phyloP scores from a whole-genome alignment of 2,888 invertebrate species.

The Phengaris arion region DNA sequence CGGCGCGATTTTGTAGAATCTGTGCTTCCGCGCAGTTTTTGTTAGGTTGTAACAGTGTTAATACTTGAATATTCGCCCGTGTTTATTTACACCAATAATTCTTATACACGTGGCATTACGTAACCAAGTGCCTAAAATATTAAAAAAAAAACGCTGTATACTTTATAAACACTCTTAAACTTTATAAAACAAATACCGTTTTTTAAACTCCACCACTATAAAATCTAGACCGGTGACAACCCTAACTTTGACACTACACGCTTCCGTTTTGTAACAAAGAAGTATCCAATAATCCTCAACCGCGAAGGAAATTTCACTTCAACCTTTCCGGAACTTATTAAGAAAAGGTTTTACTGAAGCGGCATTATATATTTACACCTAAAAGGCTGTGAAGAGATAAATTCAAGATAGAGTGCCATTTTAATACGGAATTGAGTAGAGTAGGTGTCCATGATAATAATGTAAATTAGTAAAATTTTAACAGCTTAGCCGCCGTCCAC shows the following conservation, averaged over 20 bases:
- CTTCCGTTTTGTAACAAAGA: conserved; percentile 20
- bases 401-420: conserved; percentile 5
- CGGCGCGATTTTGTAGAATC: too few species aligned
- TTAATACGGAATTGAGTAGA: neutral
- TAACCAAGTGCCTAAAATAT: too few species aligned
- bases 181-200: neutral
- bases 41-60: too few species aligned
- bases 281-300: conserved; percentile 9
- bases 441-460: neutral
- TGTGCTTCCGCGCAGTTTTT: too few species aligned
- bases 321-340: conserved; percentile 13
- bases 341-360: conserved; percentile 3
- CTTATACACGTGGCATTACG: too few species aligned
- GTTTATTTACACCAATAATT: too few species aligned
- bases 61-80: too few species aligned
- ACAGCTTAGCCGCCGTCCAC: neutral
- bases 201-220: neutral
- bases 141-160: too few species aligned
- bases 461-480: neutral
- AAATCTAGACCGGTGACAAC: neutral
- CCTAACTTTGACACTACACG: neutral
- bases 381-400: neutral
- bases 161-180: too few species aligned
- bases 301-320: conserved; percentile 12
- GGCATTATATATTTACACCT: conserved; percentile 13